A percentile compares a stretch with the other conserved stretches of the same genome.
Evolutionary conservation across 2,888 invertebrate genomes (phyloP).

Genomic region (Entomobrya multifasciata): DNA sequence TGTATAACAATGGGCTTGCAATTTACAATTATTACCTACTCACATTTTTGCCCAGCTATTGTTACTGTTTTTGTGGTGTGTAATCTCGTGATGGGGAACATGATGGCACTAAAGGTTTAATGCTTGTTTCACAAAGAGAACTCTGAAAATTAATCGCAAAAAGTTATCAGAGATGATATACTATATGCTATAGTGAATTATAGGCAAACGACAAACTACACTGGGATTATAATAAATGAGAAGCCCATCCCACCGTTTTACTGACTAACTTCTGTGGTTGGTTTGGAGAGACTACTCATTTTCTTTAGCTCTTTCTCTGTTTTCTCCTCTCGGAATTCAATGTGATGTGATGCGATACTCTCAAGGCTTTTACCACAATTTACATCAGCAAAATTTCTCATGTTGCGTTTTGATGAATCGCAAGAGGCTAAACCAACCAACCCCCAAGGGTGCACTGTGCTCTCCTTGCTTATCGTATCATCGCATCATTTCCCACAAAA

Average conservation of each 20-base stretch:
- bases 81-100: slow-evolving; percentile 34
- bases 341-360: no score
- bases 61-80: no score
- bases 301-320: slow-evolving; percentile 33
- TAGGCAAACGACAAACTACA: background rate
- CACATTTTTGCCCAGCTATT: background rate
- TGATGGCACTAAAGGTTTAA: background rate
- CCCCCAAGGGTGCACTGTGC: slow-evolving; percentile 62
- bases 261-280: background rate
- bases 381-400: background rate
- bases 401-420: slow-evolving; percentile 24
- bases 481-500: background rate
- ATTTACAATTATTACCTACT: no score
- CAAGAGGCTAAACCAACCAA: slow-evolving; percentile 22
- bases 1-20: slow-evolving; percentile 30
- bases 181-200: background rate
- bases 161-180: slow-evolving; percentile 26
- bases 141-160: slow-evolving; percentile 52
- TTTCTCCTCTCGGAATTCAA: slow-evolving; percentile 35
- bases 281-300: background rate
- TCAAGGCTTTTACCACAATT: slow-evolving; percentile 8
- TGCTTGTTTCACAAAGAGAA: background rate
- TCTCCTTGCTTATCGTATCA: background rate
- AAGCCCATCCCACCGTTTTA: slow-evolving; percentile 58
- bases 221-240: slow-evolving; percentile 33